Evolutionary conservation across 2,113 vertebrate species (phyloP), one percentile per base, ranked within the genome.

Genomic region (Pituophis catenifer): DNA sequence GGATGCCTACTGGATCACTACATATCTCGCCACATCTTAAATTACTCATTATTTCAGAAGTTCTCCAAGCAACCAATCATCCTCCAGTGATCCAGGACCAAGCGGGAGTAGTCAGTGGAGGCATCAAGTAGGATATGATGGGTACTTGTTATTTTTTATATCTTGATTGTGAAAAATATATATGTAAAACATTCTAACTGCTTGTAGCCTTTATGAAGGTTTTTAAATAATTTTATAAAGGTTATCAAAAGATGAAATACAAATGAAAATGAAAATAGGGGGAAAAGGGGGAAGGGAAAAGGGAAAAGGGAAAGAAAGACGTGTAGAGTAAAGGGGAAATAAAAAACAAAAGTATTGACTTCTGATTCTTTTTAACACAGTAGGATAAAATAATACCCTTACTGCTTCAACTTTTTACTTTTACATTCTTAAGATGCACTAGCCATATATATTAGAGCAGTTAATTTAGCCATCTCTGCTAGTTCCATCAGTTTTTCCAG

Each of bases 61-160:
- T 96, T 99, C 99, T 38, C 99, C 99, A 1, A 99, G 99, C 97
- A 99, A 99, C 98, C 99, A 99, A 96, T 99, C 99, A 0, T 99
- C 99, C 38, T 99, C 99, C 97, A 99, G 99, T 33, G 99, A 99
- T 95, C 99, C 99, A 0, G 99, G 99, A 65, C 99, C 99, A 0
- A 98, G 98, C 0, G 98, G 98, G 59, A 99, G 98, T 89, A 97
- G 98, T 97, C 98, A 98, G 53, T 99, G 99, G 99, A 98, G 98
- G 94, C 99, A 99, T 52, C 99, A 98, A 98, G 98, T 98, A 91
- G 98, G 98, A 97, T 99, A 98, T 70, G 98, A 99, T 0, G 98
- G 99, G 99, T 99, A 99, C 0, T 87, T 24, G 4, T 86, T 38
- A 12, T 94, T 81, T 91, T 33, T 33, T 62, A 8, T 87, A 29